A percentile compares a stretch with the other conserved stretches of the same genome.
These are phyloP conservation scores for Pectinophora gossypiella DNA, from an alignment of 1,140 invertebrate species.

Conservation along the genomic window DNA sequence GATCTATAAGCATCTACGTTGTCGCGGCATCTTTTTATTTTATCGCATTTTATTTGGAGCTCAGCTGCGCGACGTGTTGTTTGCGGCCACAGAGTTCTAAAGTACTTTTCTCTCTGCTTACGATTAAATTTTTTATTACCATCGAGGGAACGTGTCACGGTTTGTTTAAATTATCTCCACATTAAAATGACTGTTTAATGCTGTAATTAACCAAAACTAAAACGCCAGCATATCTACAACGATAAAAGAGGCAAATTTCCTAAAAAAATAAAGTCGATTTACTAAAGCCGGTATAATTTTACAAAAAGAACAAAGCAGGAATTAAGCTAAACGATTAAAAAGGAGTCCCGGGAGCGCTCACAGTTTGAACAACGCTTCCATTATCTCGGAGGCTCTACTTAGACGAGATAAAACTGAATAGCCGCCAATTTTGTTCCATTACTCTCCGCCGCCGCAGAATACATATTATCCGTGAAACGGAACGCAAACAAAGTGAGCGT, in stretches of 20 bases:
- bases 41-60: conserved; percentile 70
- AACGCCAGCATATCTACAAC: neutral
- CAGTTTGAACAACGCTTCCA: conserved; percentile 63
- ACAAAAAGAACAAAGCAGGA: conserved; percentile 49
- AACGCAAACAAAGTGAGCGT: conserved; percentile 72
- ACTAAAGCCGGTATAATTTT: conserved; percentile 3
- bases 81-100: conserved; percentile 35
- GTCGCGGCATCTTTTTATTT: conserved; percentile 73
- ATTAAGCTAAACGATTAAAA: conserved; percentile 69
- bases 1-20: conserved; percentile 65
- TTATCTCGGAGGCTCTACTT: conserved; percentile 50
- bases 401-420: conserved; percentile 64
- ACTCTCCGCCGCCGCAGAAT: conserved; percentile 53
- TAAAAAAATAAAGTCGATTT: conserved; percentile 19
- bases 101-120: conserved; percentile 1
- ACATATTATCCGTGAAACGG: conserved; percentile 70
- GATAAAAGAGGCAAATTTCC: too few relatives aligned
- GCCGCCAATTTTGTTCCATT: conserved; percentile 70
- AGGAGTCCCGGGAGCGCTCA: conserved; percentile 37
- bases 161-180: too few relatives aligned
- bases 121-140: neutral
- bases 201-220: neutral
- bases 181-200: too few relatives aligned
- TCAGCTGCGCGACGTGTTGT: conserved; percentile 64
- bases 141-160: neutral